phyloP scores from a whole-genome alignment of 1,140 invertebrate species.

The Druon quercuslanigerum region DNA sequence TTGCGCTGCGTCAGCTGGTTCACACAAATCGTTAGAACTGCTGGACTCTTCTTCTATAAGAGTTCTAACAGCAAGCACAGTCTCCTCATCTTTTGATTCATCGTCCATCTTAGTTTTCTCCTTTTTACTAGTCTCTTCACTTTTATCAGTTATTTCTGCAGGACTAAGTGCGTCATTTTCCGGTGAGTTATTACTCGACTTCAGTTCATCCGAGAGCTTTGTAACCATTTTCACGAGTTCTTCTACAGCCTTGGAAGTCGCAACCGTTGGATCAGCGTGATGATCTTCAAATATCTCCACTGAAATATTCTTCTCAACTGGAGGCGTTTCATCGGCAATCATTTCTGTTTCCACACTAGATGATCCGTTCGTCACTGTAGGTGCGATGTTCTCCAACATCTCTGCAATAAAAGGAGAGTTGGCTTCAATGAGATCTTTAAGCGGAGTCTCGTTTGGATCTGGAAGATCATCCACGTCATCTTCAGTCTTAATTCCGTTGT shows the following conservation, averaged over 20 bases:
- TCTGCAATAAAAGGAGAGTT: conserved; percentile 60
- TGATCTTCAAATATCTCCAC: neutral
- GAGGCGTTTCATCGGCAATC: neutral
- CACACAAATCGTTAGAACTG: neutral
- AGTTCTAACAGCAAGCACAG: conserved; percentile 49
- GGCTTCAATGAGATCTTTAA: conserved; percentile 63
- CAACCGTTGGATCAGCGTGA: conserved; percentile 2
- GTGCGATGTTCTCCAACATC: conserved; percentile 55
- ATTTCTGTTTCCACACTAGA: conserved; percentile 35
- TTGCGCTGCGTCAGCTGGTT: neutral
- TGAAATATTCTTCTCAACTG: conserved; percentile 27
- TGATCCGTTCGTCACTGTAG: conserved; percentile 49
- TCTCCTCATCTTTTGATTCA: conserved; percentile 40
- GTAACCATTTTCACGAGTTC: conserved; percentile 57
- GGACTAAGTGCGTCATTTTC: neutral
- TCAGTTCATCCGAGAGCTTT: conserved; percentile 54
- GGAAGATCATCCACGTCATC: conserved; percentile 47
- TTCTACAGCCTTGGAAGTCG: conserved; percentile 48
- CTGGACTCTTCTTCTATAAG: conserved; percentile 48
- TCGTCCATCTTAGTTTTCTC: conserved; percentile 27
- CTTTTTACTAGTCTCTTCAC: conserved; percentile 17
- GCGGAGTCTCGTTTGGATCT: conserved; percentile 56
- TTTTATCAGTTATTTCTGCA: neutral
- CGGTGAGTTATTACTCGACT: conserved; percentile 27
- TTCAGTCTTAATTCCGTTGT: conserved; percentile 52